phyloP scores from a whole-genome alignment of 64 coral and sea anemone species.

The Pocillopora verrucosa region DNA sequence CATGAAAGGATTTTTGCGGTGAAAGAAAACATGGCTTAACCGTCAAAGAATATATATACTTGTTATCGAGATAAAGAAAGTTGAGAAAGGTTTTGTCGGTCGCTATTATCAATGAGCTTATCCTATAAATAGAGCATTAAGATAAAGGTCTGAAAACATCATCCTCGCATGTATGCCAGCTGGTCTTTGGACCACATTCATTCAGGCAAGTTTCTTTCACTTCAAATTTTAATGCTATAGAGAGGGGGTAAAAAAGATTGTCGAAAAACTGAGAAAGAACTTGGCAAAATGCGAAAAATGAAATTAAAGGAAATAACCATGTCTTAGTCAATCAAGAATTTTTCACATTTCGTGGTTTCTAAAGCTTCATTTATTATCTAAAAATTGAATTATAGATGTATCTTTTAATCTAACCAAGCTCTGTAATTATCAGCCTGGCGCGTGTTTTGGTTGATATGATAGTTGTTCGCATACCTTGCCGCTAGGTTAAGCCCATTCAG shows the following conservation, averaged over 20 bases:
- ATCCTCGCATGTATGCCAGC: neutral
- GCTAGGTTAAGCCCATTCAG: neutral
- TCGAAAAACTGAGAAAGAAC: too few species aligned
- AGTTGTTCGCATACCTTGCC: constrained; percentile 6
- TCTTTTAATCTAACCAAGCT: neutral
- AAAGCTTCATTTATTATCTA: neutral
- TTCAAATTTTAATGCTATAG: too few species aligned
- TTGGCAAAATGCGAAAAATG: too few species aligned
- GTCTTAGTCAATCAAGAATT: too few species aligned
- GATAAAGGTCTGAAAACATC: neutral
- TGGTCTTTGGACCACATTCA: neutral
- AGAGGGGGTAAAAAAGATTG: too few species aligned
- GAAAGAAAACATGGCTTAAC: too few species aligned
- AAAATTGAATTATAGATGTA: too few species aligned
- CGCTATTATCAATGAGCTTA: neutral
- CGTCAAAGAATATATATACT: too few species aligned
- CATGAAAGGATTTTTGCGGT: too few species aligned
- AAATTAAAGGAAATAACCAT: too few species aligned
- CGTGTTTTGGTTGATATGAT: neutral
- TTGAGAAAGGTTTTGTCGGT: too few species aligned
- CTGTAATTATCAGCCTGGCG: neutral
- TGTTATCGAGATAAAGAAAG: too few species aligned
- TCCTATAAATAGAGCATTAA: constrained; percentile 7
- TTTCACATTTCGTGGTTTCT: neutral
- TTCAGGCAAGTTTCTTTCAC: neutral